Percentiles rank a stretch among this genome's conserved stretches.
Evolutionary conservation across 2,797 vertebrate genomes (phyloP).

Genomic region (Falco rusticolus): DNA sequence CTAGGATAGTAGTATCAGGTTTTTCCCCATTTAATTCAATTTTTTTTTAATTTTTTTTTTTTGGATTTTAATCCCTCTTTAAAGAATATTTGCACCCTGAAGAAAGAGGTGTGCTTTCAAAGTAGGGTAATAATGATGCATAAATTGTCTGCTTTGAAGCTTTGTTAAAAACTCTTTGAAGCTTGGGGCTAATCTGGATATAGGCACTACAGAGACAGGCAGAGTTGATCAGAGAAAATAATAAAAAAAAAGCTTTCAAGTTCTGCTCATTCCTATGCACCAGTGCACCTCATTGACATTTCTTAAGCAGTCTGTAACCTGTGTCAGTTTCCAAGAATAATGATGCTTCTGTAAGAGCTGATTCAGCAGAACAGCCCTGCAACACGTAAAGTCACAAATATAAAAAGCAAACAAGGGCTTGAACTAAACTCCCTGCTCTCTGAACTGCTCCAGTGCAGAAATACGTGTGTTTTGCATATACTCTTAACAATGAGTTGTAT

Average conservation of each 20-base stretch:
- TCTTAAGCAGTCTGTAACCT: constrained; percentile 33
- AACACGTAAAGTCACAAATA: constrained; percentile 16
- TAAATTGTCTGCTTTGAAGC: constrained; percentile 29
- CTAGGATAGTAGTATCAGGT: background rate
- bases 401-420: background rate
- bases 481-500: background rate
- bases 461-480: background rate
- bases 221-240: background rate
- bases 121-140: background rate
- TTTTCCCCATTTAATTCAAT: background rate
- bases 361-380: constrained; percentile 24
- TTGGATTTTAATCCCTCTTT: background rate
- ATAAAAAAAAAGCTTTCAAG: background rate
- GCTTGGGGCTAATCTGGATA: constrained; percentile 28
- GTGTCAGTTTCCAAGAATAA: constrained; percentile 45
- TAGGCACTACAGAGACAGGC: background rate
- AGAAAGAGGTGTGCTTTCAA: background rate
- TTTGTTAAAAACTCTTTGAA: constrained; percentile 55
- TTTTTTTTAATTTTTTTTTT: background rate
- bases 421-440: background rate
- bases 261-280: constrained; percentile 22
- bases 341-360: constrained; percentile 20
- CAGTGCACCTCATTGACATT: constrained; percentile 27
- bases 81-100: background rate
- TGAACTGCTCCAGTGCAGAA: background rate